These are phyloP conservation scores for Gallinago undulata DNA, from an alignment of 2,113 vertebrate species.

Conservation along the genomic window DNA sequence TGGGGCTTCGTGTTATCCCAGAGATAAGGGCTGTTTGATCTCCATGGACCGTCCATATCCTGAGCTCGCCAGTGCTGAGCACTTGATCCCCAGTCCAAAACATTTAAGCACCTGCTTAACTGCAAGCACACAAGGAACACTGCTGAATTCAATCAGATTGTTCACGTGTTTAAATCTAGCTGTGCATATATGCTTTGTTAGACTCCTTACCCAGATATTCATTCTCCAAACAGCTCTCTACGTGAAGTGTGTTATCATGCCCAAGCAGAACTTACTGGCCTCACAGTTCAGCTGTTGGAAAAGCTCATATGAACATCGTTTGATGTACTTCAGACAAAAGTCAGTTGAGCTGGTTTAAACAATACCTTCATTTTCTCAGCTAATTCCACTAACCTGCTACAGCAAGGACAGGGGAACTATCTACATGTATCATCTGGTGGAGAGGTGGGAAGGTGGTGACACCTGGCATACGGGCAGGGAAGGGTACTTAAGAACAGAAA, in stretches of 20 bases:
- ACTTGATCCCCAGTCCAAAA: background rate
- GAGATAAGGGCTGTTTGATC: background rate
- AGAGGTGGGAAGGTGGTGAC: background rate
- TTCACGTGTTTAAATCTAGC: background rate
- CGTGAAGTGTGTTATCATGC: background rate
- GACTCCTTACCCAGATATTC: background rate
- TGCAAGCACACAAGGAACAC: background rate
- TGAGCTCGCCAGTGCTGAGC: background rate
- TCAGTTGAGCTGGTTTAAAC: background rate
- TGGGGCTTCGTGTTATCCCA: background rate
- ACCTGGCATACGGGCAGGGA: rapidly evolving
- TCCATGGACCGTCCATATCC: background rate
- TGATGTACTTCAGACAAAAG: background rate
- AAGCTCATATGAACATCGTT: background rate
- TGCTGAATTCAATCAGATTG: background rate
- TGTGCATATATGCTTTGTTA: background rate
- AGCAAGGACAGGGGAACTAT: background rate
- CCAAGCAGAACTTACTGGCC: background rate
- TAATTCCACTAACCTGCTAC: background rate
- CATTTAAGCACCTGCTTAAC: background rate
- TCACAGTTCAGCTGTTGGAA: background rate
- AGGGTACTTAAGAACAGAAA: background rate
- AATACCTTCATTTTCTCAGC: background rate
- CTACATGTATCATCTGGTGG: rapidly evolving
- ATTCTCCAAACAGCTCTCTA: background rate